phyloP scores from a whole-genome alignment of 23 tunicate species.

The Phallusia fumigata region DNA sequence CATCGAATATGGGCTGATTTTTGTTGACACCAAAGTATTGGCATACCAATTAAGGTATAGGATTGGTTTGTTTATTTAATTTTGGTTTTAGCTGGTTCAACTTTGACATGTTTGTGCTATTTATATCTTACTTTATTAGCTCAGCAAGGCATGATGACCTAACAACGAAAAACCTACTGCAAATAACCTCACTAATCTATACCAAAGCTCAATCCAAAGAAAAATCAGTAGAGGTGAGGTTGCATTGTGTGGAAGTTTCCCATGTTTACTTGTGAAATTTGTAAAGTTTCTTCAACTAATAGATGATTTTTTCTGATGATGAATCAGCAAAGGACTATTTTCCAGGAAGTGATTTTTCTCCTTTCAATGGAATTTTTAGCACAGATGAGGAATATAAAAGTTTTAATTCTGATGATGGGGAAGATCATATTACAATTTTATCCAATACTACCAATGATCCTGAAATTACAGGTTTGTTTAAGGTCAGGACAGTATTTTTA shows the following conservation, averaged over 20 bases:
- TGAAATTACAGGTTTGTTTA: too few species aligned
- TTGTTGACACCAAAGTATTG: slow-evolving; percentile 20
- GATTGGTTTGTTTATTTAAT: background rate
- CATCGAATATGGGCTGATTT: slow-evolving; percentile 21
- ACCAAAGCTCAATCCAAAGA: background rate
- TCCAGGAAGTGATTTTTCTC: background rate
- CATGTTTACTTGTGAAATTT: too few species aligned
- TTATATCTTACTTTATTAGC: background rate
- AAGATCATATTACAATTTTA: background rate
- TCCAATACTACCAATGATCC: too few species aligned
- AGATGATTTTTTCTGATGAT: background rate
- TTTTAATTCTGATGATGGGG: background rate
- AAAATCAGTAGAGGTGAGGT: background rate
- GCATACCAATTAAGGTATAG: background rate
- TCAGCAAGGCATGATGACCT: background rate
- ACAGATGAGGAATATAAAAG: slow-evolving; percentile 1
- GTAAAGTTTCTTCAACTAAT: background rate
- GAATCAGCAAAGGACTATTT: background rate
- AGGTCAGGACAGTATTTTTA: too few species aligned
- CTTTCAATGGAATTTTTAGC: background rate
- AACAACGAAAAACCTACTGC: background rate
- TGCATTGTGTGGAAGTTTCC: background rate
- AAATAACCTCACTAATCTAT: background rate
- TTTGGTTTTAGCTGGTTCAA: too few species aligned
- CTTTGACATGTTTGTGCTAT: background rate